Conservation (phyloP, 2,113 vertebrate genomes). For the Cryptomyrus ogoouensis region DNA sequence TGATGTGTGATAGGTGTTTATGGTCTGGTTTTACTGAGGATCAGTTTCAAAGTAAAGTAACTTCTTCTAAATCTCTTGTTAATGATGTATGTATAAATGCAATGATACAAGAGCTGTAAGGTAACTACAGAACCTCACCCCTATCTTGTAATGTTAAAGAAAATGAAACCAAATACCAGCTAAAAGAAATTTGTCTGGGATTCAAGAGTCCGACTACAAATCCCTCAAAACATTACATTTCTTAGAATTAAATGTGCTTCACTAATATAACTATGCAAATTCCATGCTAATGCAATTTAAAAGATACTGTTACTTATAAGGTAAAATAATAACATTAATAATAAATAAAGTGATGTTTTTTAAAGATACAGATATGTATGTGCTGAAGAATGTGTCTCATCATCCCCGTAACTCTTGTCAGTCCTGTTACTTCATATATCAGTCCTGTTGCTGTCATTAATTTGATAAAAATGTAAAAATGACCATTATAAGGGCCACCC, state of each 20-base stretch:
- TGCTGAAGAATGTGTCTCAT: not conserved
- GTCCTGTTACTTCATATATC: not conserved
- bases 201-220: no score
- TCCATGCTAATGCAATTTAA: not conserved
- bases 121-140: not conserved
- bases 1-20: no score
- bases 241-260: not conserved
- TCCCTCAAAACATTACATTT: not conserved
- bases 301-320: not conserved
- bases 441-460: not conserved
- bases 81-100: not conserved
- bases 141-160: no score
- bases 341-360: not conserved
- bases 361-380: not conserved
- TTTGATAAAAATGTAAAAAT: not conserved
- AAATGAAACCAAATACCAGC: no score
- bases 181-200: no score
- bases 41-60: no score
- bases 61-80: not conserved
- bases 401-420: not conserved
- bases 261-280: not conserved
- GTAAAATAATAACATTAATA: not conserved
- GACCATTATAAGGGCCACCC: not conserved
- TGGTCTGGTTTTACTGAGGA: no score
- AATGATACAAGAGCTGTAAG: not conserved